These are phyloP conservation scores for Cordilura impudica DNA, from an alignment of 2,888 invertebrate genomes.

Conservation along the genomic window DNA sequence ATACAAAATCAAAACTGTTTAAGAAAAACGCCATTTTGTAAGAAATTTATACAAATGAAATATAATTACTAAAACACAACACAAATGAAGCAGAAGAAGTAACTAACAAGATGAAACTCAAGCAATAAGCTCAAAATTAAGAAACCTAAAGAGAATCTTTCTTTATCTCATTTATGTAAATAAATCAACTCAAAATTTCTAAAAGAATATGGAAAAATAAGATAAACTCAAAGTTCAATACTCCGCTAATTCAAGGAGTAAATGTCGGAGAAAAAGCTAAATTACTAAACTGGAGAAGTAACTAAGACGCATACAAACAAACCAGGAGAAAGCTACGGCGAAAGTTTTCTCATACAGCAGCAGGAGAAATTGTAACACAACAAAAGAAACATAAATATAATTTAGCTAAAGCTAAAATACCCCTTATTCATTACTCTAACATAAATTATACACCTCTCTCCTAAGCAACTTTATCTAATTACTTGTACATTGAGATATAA, in stretches of 20 bases:
- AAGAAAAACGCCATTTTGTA: slow-evolving; percentile 62
- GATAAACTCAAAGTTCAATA: slow-evolving; percentile 11
- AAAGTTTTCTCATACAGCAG: neutral
- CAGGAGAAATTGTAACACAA: slow-evolving; percentile 49
- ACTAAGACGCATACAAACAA: neutral
- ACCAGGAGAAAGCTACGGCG: slow-evolving; percentile 43
- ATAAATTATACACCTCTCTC: neutral
- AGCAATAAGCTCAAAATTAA: slow-evolving; percentile 60
- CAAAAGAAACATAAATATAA: slow-evolving; percentile 10
- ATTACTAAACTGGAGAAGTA: too few species aligned
- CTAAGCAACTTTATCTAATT: neutral
- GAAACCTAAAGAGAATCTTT: slow-evolving; percentile 29
- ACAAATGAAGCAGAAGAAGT: slow-evolving; percentile 36
- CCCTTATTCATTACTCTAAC: neutral
- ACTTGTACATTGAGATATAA: too few species aligned
- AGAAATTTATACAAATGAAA: neutral
- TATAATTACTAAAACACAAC: slow-evolving; percentile 25
- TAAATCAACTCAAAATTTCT: slow-evolving; percentile 9
- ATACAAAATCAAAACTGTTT: slow-evolving; percentile 32
- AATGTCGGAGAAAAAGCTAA: too few species aligned
- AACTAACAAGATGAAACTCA: neutral
- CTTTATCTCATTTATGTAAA: slow-evolving; percentile 14
- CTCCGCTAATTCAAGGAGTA: neutral
- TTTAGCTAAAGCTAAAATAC: slow-evolving; percentile 22
- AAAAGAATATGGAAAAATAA: neutral